Conservation (phyloP, 2,888 invertebrate species). For the Zootermopsis nevadensis region DNA sequence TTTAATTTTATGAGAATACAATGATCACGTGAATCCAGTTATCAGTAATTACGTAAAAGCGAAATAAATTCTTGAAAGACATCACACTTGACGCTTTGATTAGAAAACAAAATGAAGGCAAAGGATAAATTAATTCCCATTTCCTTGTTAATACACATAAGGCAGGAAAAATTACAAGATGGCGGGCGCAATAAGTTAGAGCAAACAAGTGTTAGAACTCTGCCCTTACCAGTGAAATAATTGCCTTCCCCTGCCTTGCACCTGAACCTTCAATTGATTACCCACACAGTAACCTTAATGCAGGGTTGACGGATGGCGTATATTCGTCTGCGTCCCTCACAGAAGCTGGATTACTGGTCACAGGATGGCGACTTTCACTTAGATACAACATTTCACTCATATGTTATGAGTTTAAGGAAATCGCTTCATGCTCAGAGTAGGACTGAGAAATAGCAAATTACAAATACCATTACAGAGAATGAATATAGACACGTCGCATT, state of each 20-base stretch:
- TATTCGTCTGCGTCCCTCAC: background rate
- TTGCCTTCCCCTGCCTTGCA: slow-evolving; percentile 16
- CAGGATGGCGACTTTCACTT: background rate
- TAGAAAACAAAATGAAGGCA: background rate
- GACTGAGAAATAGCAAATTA: no score
- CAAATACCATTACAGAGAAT: no score
- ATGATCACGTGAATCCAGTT: no score
- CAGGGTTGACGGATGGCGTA: background rate
- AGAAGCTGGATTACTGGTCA: background rate
- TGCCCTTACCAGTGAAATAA: background rate
- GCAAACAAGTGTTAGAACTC: background rate
- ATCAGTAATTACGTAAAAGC: no score
- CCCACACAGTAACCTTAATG: slow-evolving; percentile 11
- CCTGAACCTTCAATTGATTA: slow-evolving; percentile 35
- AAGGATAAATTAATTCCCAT: background rate
- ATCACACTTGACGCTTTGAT: no score
- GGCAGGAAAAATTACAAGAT: no score
- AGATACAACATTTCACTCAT: no score
- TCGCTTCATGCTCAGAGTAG: background rate
- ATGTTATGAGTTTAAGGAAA: background rate
- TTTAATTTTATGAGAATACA: no score
- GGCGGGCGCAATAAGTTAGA: background rate
- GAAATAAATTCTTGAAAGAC: no score
- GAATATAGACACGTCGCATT: no score
- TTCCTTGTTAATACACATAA: background rate